Conservation (phyloP, 2,113 vertebrate species). For the Probosciger aterrimus region DNA sequence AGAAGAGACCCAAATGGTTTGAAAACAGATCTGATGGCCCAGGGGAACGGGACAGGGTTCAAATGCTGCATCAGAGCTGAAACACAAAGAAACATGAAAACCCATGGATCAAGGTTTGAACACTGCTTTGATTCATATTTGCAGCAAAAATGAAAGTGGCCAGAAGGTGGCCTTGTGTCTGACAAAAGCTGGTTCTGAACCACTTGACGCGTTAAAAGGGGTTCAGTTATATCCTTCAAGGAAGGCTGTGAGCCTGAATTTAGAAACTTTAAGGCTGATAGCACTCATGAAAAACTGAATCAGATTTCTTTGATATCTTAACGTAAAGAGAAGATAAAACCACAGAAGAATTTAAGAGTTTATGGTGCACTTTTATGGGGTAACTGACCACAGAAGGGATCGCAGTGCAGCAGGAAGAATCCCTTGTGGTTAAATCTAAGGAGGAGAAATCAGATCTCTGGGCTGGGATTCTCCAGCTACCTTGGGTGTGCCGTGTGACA, state of each 20-base stretch:
- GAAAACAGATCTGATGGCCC: background rate
- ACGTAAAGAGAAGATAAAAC: background rate
- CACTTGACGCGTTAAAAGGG: background rate
- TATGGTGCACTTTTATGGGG: background rate
- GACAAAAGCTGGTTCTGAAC: background rate
- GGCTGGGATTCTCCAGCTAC: background rate
- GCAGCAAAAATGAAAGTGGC: background rate
- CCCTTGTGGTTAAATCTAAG: background rate
- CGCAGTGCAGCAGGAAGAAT: background rate
- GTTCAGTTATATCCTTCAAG: background rate
- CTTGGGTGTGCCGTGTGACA: rapidly evolving
- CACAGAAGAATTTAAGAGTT: background rate
- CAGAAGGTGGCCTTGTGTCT: background rate
- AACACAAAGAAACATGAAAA: background rate
- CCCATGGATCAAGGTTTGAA: background rate
- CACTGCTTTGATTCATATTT: background rate
- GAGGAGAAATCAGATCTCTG: background rate
- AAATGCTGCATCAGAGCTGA: background rate
- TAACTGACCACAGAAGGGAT: background rate
- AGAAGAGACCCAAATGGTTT: rapidly evolving
- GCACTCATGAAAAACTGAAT: background rate
- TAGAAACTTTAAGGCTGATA: background rate
- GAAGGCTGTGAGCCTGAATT: background rate
- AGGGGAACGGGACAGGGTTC: background rate
- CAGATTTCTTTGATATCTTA: background rate